phyloP scores from a whole-genome alignment of 2,113 vertebrate genomes.

The mouse (Mus musculus) region GRCm39 chr9:94340001-94340500 shows the following conservation, averaged over 20 bases:
- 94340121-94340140: conserved; percentile 52
- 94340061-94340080: conserved; percentile 34
- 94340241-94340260: background rate
- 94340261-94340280: conserved; percentile 42
- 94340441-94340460: background rate
- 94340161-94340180: conserved; percentile 57
- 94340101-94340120: conserved; percentile 67
- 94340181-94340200: conserved; percentile 46
- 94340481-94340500: background rate
- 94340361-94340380: background rate
- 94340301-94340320: background rate
- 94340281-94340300: conserved; percentile 28
- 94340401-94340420: conserved; percentile 1
- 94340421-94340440: conserved; percentile 43
- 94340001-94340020: conserved; percentile 16
- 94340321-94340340: background rate
- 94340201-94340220: conserved; percentile 63
- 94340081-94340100: conserved; percentile 53
- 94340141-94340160: conserved; percentile 61
- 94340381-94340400: background rate
- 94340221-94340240: conserved; percentile 64
- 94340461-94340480: background rate
- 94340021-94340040: conserved; percentile 7
- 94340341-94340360: conserved; percentile 16
- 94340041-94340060: conserved; percentile 44